Base-by-base conservation (phyloP, 2,113 vertebrate species). In the Nicator chloris region DNA sequence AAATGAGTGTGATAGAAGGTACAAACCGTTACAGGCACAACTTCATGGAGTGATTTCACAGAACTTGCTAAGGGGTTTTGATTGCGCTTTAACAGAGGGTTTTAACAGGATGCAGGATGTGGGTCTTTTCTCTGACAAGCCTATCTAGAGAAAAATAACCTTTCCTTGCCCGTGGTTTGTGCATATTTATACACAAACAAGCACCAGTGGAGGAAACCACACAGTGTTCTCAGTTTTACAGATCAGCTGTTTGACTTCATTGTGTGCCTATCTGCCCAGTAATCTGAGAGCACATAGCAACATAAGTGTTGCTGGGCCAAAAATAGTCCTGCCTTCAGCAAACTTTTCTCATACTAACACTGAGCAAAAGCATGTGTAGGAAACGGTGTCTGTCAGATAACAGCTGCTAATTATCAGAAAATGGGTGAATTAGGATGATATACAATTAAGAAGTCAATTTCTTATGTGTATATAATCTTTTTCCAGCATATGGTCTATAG, bases 231-330 rank as follows among this genome's bases (percentile, higher is more conserved):
- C 80, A 86, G 92, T 96, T 93, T 97, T 97, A 90, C 75, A 57
- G 93, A 97, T 97, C 97, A 98, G 95, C 97, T 97, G 96, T 96
- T 97, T 79, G 82, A 60, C 20, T 87, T 95, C 95, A 96, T 96
- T 96, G 94, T 96, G 84, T 95, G 92, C 93, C 81, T 93, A 92
- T 86, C 51, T 96, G 91, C 94, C 89, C 91, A 63, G 94, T 93
- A 91, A 97, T 97, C 96, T 97, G 95, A 97, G 94, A 96, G 95
- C 94, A 95, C 95, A 95, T 93, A 97, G 97, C 95, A 97, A 97
- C 96, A 60, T 13, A 66, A 91, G 66, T 96, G 59, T 53, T 91
- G 61, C 72, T 60, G 72, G 91, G 92, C 96, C 97, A 94, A 96
- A 98, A 98, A 98, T 97, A 97, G 95, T 44, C 69, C 81, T 83